A percentile compares a stretch with the other conserved stretches of the same genome.
phyloP scores from a whole-genome alignment of 2,113 vertebrate genomes.

The Malurus elegans region DNA sequence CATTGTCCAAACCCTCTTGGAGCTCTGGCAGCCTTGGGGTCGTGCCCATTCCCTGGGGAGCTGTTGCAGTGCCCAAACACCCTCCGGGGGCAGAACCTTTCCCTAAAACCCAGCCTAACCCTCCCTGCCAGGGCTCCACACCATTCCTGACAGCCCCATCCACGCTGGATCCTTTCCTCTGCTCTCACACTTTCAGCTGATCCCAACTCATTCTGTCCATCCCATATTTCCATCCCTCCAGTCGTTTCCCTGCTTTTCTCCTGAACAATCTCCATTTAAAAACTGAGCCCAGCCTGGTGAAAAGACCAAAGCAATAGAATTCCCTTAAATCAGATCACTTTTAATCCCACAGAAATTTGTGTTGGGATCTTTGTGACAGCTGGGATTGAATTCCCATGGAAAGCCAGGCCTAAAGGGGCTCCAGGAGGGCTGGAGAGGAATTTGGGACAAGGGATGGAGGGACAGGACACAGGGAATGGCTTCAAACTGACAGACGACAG shows the following conservation, averaged over 20 bases:
- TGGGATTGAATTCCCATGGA: not conserved
- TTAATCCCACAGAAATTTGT: not conserved
- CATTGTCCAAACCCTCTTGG: fast-evolving
- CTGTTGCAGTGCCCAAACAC: not conserved
- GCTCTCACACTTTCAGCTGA: not conserved
- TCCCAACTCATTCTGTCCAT: not conserved
- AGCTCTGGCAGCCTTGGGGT: not conserved
- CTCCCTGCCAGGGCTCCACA: not conserved
- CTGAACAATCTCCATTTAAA: not conserved
- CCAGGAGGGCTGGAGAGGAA: too few species aligned
- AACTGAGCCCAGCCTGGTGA: not conserved
- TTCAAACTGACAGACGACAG: too few species aligned
- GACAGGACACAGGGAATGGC: too few species aligned
- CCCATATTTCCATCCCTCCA: not conserved
- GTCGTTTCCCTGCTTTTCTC: not conserved
- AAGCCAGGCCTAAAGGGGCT: not conserved
- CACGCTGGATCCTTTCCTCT: fast-evolving
- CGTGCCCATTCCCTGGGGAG: not conserved
- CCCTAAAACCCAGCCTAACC: not conserved
- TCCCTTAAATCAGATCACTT: constrained; percentile 19
- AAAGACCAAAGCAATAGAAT: not conserved
- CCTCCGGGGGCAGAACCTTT: not conserved
- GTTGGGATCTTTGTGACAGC: not conserved
- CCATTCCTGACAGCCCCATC: not conserved
- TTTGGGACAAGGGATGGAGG: too few species aligned